A percentile compares a stretch with the other conserved stretches of the same genome.
Evolutionary conservation across 1,140 invertebrate genomes (phyloP).

Genomic region (Platyura marginata): DNA sequence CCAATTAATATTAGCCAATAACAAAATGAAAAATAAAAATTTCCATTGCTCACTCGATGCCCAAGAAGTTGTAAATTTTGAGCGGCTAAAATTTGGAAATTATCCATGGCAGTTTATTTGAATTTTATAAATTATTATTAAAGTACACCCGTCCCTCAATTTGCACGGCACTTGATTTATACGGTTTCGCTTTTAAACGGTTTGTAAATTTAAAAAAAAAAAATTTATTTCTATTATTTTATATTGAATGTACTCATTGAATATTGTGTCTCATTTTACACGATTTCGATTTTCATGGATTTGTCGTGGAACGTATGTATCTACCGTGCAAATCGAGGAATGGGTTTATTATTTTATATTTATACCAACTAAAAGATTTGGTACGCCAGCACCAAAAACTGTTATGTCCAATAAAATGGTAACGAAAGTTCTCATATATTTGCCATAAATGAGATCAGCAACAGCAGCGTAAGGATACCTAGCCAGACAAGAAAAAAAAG

Average conservation of each 20-base stretch:
- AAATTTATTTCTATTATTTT: too few species aligned
- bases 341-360: conserved; percentile 3
- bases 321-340: too few species aligned
- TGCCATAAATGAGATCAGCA: conserved; percentile 48
- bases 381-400: conserved; percentile 53
- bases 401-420: conserved; percentile 49
- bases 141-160: too few species aligned
- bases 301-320: too few species aligned
- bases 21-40: conserved; percentile 49
- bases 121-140: too few species aligned
- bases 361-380: conserved; percentile 55
- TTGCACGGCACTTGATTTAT: too few species aligned
- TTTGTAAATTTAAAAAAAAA: too few species aligned
- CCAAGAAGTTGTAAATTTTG: conserved; percentile 57
- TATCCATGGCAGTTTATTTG: neutral
- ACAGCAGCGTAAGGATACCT: conserved; percentile 61
- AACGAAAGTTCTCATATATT: conserved; percentile 32
- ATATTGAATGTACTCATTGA: too few species aligned
- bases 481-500: conserved; percentile 5
- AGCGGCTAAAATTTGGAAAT: conserved; percentile 40
- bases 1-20: conserved; percentile 56
- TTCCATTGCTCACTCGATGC: conserved; percentile 35
- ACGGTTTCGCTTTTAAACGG: too few species aligned
- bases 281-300: too few species aligned
- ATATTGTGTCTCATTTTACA: too few species aligned